Percentiles rank a stretch among this genome's conserved stretches.
These are phyloP conservation scores for roundworm (Caenorhabditis elegans) DNA, from an alignment of 1,140 invertebrate species.

Conservation along the genomic window WBcel235 BX284606.5:8481501-8482000, in stretches of 20 bases:
- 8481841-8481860: neutral
- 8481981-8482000: conserved; percentile 22
- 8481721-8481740: conserved; percentile 21
- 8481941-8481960: conserved; percentile 25
- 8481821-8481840: neutral
- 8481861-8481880: conserved; percentile 31
- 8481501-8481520: too few species aligned
- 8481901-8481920: conserved; percentile 18
- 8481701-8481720: neutral
- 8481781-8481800: neutral
- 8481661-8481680: conserved; percentile 23
- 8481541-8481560: too few species aligned
- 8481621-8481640: too few species aligned
- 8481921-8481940: conserved; percentile 25
- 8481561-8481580: too few species aligned
- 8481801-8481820: neutral
- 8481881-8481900: neutral
- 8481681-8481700: neutral
- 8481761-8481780: conserved; percentile 7
- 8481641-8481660: conserved; percentile 5
- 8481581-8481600: neutral
- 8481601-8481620: neutral
- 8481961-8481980: conserved; percentile 22
- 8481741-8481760: neutral
- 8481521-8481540: too few species aligned